A percentile compares a stretch with the other conserved stretches of the same genome.
Conservation (phyloP, 1,140 invertebrate genomes). For the Helicoverpa armigera region DNA sequence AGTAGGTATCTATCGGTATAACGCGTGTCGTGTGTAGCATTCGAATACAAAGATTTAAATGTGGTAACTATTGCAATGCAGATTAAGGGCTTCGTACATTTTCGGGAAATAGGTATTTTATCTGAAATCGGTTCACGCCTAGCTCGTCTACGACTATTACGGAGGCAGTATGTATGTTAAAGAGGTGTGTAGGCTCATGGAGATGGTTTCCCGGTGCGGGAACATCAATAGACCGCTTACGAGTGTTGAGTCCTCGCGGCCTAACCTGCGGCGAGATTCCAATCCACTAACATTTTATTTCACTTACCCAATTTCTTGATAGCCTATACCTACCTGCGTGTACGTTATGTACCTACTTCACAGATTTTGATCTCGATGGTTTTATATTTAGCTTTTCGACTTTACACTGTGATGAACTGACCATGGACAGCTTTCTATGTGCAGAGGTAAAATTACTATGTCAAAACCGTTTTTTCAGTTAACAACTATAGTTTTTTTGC, state of each 20-base stretch:
- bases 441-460: too few relatives aligned
- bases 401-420: not conserved
- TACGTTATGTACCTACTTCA: conserved; percentile 34
- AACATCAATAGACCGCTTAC: conserved; percentile 67
- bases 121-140: conserved; percentile 69
- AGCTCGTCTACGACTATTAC: conserved; percentile 67
- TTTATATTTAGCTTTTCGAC: not conserved
- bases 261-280: conserved; percentile 58
- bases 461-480: too few relatives aligned
- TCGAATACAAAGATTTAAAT: conserved; percentile 32
- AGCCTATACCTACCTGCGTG: conserved; percentile 48
- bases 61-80: conserved; percentile 55
- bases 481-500: too few relatives aligned
- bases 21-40: conserved; percentile 23
- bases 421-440: not conserved
- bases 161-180: conserved; percentile 69
- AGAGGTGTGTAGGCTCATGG: conserved; percentile 56
- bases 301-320: conserved; percentile 64
- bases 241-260: conserved; percentile 46
- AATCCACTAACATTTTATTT: conserved; percentile 69
- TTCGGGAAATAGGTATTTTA: conserved; percentile 61
- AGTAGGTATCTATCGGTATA: not conserved
- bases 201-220: conserved; percentile 57
- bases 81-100: conserved; percentile 58
- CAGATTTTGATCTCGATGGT: not conserved